Percentiles rank a stretch among this genome's conserved stretches.
Evolutionary conservation across 2,888 invertebrate species (phyloP).

Genomic region (Glyphotaelius pellucidus): DNA sequence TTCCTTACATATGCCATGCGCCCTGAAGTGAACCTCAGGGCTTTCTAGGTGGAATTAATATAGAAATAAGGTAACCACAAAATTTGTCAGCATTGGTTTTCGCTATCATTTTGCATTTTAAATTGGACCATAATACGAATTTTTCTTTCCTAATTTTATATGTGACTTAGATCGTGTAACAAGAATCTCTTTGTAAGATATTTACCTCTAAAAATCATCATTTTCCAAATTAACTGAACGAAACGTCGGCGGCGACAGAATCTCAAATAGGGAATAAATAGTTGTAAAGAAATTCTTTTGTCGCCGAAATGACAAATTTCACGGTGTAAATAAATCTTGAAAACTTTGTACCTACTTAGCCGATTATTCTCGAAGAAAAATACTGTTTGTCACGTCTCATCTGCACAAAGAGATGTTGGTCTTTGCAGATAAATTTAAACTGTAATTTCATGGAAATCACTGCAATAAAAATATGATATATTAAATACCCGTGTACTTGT

Average conservation of each 20-base stretch:
- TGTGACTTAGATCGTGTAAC: background rate
- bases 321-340: background rate
- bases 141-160: background rate
- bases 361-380: slow-evolving; percentile 7
- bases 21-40: no score
- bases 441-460: background rate
- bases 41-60: no score
- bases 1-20: no score
- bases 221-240: background rate
- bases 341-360: background rate
- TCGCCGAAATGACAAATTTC: slow-evolving; percentile 13
- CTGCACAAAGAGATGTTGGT: background rate
- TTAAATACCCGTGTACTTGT: background rate
- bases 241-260: background rate
- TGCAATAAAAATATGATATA: background rate
- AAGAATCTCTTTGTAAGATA: background rate
- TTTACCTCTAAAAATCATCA: slow-evolving; percentile 3
- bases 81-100: no score
- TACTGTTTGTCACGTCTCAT: background rate
- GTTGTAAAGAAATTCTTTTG: slow-evolving; percentile 5
- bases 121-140: no score
- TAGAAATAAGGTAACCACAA: no score
- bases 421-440: background rate
- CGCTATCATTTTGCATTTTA: no score
- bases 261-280: slow-evolving; percentile 9